These are phyloP conservation scores for Limnephilus auricula DNA, from an alignment of 2,888 invertebrate genomes.

Conservation along the genomic window DNA sequence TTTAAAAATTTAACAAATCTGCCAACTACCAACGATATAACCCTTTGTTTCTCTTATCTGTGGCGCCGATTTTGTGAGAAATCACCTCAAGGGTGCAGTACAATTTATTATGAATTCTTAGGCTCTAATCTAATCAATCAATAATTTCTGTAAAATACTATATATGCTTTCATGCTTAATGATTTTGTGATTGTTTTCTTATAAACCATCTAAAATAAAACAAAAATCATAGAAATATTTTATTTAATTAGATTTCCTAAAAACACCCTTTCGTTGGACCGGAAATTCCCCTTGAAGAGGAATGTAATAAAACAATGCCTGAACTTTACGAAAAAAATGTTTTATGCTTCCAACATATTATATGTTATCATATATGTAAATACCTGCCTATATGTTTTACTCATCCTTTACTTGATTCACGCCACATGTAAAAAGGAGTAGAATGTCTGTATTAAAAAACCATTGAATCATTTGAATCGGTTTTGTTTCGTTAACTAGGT, in stretches of 20 bases:
- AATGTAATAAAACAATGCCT: slow-evolving; percentile 38
- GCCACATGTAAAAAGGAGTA: neutral
- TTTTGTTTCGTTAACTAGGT: neutral
- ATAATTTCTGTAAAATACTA: too few species aligned
- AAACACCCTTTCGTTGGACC: neutral
- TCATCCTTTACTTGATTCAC: neutral
- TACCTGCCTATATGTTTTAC: neutral
- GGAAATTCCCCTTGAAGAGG: neutral
- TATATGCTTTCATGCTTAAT: too few species aligned
- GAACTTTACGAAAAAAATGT: slow-evolving; percentile 31
- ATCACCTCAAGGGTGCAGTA: too few species aligned
- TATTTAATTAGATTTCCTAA: neutral
- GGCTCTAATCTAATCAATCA: too few species aligned
- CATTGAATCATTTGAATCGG: neutral
- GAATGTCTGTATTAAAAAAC: neutral
- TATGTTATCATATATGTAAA: too few species aligned
- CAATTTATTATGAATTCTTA: too few species aligned
- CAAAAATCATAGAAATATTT: neutral
- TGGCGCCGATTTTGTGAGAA: too few species aligned
- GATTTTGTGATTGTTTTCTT: neutral
- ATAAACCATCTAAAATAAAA: neutral
- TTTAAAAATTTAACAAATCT: too few species aligned
- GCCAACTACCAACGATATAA: too few species aligned
- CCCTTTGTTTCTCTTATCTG: too few species aligned
- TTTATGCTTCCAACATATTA: slow-evolving; percentile 5